Base-by-base conservation (phyloP, 1,140 invertebrate genomes). In the Theocolax elegans region DNA sequence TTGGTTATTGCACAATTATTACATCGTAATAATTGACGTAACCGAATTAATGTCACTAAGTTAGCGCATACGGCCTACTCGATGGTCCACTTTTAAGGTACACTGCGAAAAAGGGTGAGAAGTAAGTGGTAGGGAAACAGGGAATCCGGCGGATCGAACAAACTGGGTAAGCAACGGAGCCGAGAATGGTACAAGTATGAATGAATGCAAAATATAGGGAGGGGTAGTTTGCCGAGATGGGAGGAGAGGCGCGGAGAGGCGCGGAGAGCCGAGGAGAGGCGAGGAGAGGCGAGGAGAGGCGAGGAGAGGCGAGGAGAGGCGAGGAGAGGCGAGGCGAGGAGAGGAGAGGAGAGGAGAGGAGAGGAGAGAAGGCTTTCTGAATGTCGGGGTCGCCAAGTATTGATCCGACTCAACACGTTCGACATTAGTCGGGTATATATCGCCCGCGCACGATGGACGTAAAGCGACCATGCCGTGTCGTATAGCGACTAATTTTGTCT, bases 301-400 rank as follows among this genome's bases (percentile, higher is more conserved):
- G 74, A 75, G 71, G 75, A 73, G 75, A 80, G 8, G 77, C 74
- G 10, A 17, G 13, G 69, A 74, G 67, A 74, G 76, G 71, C 75
- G 74, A 75, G 79, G 8, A 7, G 12, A 19, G 69, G 73, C 64
- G 74, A 75, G 71, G 75, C 73, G 75, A 80, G 8, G 77, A 7
- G 12, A 19, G 69, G 73, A 64, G 74, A 75, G 71, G 75, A 73
- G 75, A 80, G 8, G 77, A n/a, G n/a, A n/a, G 10, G 12, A 19
- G 69, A 74, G 67, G 74, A 75, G 71, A 75, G 74, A 75, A 80
- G 8, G 77, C 74, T 74, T 78, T 80, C 79, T 84, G 83, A 86
- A 86, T 86, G 84, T 86, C 82, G 84, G 84, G 84, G 84, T 85
- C 83, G 80, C 73, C 72, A 79, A 81, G 84, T 86, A 86, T 86